Conservation (phyloP, 2,888 invertebrate genomes). For the Cantharis nigra region DNA sequence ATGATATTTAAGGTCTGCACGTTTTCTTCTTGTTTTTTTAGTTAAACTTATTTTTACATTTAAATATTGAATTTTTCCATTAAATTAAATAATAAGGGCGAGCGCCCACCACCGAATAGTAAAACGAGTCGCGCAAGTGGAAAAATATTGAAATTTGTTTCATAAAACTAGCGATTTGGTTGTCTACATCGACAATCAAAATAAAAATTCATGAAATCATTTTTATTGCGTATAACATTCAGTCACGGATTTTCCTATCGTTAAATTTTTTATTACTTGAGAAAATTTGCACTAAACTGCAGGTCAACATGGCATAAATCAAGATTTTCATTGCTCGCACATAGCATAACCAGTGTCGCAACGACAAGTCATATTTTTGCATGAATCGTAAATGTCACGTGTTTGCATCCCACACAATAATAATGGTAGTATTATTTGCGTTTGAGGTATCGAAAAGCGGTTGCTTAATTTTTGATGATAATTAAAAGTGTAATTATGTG, state of each 20-base stretch:
- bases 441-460: neutral
- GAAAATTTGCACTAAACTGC: conserved; percentile 15
- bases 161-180: neutral
- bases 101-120: neutral
- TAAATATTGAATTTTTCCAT: neutral
- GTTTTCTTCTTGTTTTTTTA: neutral
- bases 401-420: conserved; percentile 6
- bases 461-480: neutral
- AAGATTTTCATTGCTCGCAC: conserved; percentile 17
- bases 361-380: conserved; percentile 11
- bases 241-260: neutral
- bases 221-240: neutral
- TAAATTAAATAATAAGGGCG: neutral
- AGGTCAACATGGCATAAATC: conserved; percentile 25
- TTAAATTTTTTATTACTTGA: conserved; percentile 17
- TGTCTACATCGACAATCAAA: neutral
- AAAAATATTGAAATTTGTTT: neutral
- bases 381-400: conserved; percentile 20
- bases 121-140: neutral
- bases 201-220: neutral
- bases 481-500: neutral
- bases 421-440: neutral
- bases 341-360: conserved; percentile 12
- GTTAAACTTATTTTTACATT: neutral
- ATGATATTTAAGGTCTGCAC: neutral